phyloP scores from a whole-genome alignment of 1,140 invertebrate species.

The Brachionus angularis region DNA sequence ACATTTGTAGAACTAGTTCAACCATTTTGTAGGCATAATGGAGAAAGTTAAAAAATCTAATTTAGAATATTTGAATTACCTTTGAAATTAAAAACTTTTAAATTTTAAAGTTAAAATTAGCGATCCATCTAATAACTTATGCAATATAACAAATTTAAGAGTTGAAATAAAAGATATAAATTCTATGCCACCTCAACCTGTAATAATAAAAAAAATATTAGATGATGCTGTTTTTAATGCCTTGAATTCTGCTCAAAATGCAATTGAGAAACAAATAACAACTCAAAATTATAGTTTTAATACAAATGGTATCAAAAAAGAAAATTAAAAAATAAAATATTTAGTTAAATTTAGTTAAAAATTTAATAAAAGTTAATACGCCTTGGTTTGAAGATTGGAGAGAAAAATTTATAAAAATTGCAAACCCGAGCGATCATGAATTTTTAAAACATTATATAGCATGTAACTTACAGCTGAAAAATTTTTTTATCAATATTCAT shows the following conservation, averaged over 20 bases:
- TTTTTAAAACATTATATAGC: conserved; percentile 87
- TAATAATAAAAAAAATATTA: conserved; percentile 74
- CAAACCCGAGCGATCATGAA: conserved; percentile 87
- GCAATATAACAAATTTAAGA: conserved; percentile 72
- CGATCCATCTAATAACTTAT: conserved; percentile 71
- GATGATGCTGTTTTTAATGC: conserved; percentile 79
- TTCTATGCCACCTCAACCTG: conserved; percentile 72
- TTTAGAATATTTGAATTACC: conserved; percentile 42
- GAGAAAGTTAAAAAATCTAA: conserved; percentile 67
- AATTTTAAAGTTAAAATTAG: conserved; percentile 68
- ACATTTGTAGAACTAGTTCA: conserved; percentile 81
- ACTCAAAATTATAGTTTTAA: too few relatives aligned
- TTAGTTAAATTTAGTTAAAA: conserved; percentile 44
- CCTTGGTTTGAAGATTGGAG: conserved; percentile 97
- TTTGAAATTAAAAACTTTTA: not conserved
- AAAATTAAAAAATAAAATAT: too few relatives aligned
- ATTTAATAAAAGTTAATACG: conserved; percentile 63
- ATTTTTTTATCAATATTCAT: not conserved
- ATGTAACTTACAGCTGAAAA: conserved; percentile 63
- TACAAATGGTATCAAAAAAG: too few relatives aligned
- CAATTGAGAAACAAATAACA: conserved; percentile 52
- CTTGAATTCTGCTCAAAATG: conserved; percentile 65
- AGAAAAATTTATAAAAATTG: conserved; percentile 79
- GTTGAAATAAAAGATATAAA: conserved; percentile 76
- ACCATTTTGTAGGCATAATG: conserved; percentile 75